Conservation (phyloP, 2,113 vertebrate genomes). For the Desmodus rotundus region DNA sequence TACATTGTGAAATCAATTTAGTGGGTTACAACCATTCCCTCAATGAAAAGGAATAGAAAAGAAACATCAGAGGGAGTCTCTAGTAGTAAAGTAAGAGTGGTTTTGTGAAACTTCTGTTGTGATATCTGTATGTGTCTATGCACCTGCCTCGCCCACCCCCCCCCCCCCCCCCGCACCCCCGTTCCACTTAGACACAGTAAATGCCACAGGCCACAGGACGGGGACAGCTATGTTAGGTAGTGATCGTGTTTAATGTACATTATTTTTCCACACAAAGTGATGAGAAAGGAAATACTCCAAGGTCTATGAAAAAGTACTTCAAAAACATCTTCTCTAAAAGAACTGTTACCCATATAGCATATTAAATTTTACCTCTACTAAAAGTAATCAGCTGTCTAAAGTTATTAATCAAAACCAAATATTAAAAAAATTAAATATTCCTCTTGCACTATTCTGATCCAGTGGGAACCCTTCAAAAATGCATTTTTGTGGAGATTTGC, state of each 20-base stretch:
- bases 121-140: neutral
- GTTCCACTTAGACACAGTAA: neutral
- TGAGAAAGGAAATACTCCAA: neutral
- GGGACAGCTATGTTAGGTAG: neutral
- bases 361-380: neutral
- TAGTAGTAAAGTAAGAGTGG: neutral
- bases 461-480: neutral
- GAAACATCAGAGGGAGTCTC: neutral
- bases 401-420: neutral
- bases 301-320: neutral
- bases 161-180: neutral
- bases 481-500: neutral
- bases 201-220: neutral
- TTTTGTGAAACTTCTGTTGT: neutral
- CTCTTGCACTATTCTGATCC: neutral
- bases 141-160: neutral
- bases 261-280: neutral
- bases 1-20: neutral
- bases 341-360: neutral
- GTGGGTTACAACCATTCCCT: neutral
- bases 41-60: neutral
- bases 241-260: neutral
- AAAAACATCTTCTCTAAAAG: neutral
- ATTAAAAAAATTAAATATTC: neutral
- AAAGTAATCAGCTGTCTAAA: slow-evolving; percentile 2